A percentile compares a stretch with the other conserved stretches of the same genome.
These are phyloP conservation scores for Chionomys nivalis DNA, from an alignment of 2,113 vertebrate species.

Conservation along the genomic window DNA sequence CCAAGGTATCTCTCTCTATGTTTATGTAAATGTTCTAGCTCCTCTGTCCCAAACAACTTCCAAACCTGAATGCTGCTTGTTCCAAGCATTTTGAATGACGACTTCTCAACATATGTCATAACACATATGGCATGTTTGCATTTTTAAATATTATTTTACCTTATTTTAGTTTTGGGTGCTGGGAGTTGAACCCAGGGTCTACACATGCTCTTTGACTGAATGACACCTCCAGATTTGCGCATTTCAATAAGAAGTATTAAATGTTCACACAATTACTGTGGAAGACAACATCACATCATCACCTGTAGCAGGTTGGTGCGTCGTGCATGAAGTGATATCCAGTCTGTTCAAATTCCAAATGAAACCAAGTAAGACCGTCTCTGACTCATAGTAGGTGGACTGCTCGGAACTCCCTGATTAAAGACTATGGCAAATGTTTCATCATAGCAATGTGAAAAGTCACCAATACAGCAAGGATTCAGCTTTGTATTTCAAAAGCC, in stretches of 20 bases:
- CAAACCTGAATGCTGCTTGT: background rate
- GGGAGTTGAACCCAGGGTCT: background rate
- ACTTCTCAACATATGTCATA: background rate
- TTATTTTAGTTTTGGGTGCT: background rate
- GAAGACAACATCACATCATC: background rate
- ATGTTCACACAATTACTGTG: background rate
- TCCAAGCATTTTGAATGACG: background rate
- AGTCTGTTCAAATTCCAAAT: background rate
- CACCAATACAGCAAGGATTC: background rate
- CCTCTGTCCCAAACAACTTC: background rate
- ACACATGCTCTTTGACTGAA: background rate
- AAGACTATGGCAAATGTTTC: background rate
- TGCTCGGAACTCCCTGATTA: background rate
- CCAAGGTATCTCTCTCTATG: background rate
- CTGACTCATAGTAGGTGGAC: background rate
- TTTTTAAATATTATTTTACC: background rate
- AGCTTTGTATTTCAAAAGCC: background rate
- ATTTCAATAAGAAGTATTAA: background rate
- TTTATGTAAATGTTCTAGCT: background rate
- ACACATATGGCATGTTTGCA: background rate
- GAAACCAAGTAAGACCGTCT: background rate
- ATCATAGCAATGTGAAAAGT: background rate
- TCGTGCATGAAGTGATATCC: too few relatives aligned
- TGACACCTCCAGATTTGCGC: background rate
- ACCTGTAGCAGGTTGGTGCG: background rate